Conservation (phyloP, 2,113 vertebrate genomes). For the Theristicus caerulescens region DNA sequence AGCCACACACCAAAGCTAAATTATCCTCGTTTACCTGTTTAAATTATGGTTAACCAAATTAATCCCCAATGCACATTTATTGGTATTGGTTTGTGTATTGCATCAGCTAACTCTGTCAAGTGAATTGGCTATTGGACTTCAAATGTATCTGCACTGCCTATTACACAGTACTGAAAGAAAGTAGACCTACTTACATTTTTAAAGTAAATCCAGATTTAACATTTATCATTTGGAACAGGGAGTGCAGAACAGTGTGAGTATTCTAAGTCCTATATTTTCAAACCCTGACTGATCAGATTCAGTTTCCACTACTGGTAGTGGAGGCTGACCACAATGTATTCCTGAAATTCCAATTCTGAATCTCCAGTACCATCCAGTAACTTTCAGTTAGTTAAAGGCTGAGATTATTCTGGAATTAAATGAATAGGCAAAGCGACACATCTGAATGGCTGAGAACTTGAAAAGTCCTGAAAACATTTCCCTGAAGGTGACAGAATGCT, state of each 20-base stretch:
- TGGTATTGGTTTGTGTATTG: background rate
- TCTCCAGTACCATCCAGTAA: background rate
- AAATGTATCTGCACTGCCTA: background rate
- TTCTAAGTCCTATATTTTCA: background rate
- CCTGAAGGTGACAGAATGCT: background rate
- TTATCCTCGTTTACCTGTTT: background rate
- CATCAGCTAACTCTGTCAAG: background rate
- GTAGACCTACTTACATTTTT: background rate
- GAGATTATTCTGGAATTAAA: background rate
- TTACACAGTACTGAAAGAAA: background rate
- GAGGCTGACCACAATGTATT: background rate
- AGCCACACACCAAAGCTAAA: background rate
- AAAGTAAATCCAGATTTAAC: background rate
- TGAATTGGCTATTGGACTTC: background rate
- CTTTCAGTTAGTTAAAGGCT: background rate
- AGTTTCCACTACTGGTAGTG: background rate
- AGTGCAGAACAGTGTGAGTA: background rate
- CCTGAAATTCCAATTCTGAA: background rate
- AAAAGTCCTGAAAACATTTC: background rate
- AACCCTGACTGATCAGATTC: background rate
- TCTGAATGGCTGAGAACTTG: background rate
- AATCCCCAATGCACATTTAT: background rate
- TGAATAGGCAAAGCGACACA: background rate
- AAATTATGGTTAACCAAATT: background rate
- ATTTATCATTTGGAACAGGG: background rate